A percentile compares a stretch with the other conserved stretches of the same genome.
These are phyloP conservation scores for Clarias magur DNA, from an alignment of 2,113 vertebrate species.

Conservation along the genomic window DNA sequence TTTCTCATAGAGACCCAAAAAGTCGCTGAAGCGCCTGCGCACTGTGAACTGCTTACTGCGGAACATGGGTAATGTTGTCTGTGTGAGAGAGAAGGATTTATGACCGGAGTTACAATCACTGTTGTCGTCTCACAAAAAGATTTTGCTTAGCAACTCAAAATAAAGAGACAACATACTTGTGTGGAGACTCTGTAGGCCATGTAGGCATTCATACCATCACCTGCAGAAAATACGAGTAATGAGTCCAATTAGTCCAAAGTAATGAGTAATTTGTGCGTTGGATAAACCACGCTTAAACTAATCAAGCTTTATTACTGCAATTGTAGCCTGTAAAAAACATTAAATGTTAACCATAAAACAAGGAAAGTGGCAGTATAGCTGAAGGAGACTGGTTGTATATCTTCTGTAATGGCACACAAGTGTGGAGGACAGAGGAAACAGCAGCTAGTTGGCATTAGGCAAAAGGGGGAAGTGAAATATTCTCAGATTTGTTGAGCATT, in stretches of 20 bases:
- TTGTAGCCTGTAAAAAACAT: not conserved
- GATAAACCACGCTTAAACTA: not conserved
- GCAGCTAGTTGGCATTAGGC: conserved; percentile 13
- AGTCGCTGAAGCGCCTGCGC: conserved; percentile 96
- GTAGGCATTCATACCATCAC: conserved; percentile 96
- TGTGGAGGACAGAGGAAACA: conserved; percentile 30
- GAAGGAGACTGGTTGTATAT: not conserved
- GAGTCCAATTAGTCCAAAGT: not conserved
- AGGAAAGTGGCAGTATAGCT: not conserved
- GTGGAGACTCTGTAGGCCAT: conserved; percentile 96
- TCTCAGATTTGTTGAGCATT: conserved; percentile 15
- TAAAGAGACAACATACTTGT: conserved; percentile 75
- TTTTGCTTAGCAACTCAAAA: not conserved
- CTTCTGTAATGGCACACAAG: not conserved
- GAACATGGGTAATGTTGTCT: conserved; percentile 93
- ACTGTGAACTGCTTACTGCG: conserved; percentile 87
- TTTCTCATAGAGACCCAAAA: conserved; percentile 95
- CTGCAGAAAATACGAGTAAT: conserved; percentile 62
- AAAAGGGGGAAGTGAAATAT: conserved; percentile 34
- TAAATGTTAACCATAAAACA: not conserved
- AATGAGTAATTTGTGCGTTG: not conserved
- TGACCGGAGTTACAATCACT: not conserved
- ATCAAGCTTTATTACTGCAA: not conserved
- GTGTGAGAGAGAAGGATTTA: conserved; percentile 58
- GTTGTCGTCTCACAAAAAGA: not conserved